Evolutionary conservation across 2,888 invertebrate genomes (phyloP).

Genomic region (Ceramica pisi): DNA sequence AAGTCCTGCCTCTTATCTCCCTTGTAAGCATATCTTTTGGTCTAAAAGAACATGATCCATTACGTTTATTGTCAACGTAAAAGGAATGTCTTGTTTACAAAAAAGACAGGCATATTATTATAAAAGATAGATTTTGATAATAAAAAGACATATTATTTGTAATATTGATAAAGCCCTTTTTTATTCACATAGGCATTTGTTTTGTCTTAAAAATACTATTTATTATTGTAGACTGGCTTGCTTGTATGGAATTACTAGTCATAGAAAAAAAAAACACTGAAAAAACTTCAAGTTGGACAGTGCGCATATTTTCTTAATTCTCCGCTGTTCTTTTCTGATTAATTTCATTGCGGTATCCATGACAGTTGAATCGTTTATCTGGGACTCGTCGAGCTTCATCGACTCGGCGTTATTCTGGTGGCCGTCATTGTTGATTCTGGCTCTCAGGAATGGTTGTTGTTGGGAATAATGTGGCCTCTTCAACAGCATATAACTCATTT

Average conservation of each 20-base stretch:
- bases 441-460: too few relatives aligned
- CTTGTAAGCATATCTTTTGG: constrained; percentile 16
- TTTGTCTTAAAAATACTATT: not conserved
- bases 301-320: too few relatives aligned
- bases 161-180: not conserved
- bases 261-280: too few relatives aligned
- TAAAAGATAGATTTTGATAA: constrained; percentile 1
- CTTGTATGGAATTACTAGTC: too few relatives aligned
- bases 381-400: too few relatives aligned
- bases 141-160: constrained; percentile 9
- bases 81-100: constrained; percentile 15
- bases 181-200: not conserved
- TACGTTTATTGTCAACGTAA: constrained; percentile 23
- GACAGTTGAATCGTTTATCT: too few relatives aligned
- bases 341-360: too few relatives aligned
- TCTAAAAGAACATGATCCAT: constrained; percentile 21
- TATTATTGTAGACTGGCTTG: not conserved
- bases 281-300: too few relatives aligned
- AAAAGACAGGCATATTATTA: constrained; percentile 20
- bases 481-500: not conserved
- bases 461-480: too few relatives aligned
- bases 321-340: too few relatives aligned
- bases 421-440: too few relatives aligned
- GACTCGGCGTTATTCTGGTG: too few relatives aligned
- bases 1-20: not conserved